Conservation (phyloP, 23 tunicate genomes). For the Diplosoma virens region DNA sequence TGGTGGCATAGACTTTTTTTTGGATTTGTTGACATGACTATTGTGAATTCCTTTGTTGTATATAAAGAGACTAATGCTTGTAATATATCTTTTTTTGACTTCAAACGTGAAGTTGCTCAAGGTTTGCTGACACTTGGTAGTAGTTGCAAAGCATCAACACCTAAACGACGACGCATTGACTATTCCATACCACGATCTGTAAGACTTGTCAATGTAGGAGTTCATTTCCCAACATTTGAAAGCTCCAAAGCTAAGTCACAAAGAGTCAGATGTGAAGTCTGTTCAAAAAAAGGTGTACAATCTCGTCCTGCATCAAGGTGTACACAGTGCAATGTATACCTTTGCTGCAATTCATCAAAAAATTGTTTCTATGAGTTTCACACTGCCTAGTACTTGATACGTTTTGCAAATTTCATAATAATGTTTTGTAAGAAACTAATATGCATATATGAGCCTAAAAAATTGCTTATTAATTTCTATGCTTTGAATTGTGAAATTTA, state of each 20-base stretch:
- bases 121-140: constrained; percentile 18
- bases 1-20: constrained; percentile 29
- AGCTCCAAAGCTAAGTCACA: neutral
- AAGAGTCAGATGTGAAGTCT: constrained; percentile 29
- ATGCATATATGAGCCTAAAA: no score
- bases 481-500: no score
- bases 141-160: no score
- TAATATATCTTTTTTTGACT: neutral
- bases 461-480: no score
- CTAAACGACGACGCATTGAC: neutral
- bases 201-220: neutral
- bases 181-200: neutral
- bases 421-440: no score
- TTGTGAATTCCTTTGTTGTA: constrained; percentile 5
- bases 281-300: neutral
- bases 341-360: constrained; percentile 14
- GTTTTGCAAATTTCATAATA: no score
- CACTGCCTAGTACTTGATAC: no score
- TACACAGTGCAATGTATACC: constrained; percentile 2
- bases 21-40: constrained; percentile 13
- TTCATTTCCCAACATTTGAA: constrained; percentile 1
- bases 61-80: neutral
- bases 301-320: constrained; percentile 1
- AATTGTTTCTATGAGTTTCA: no score
- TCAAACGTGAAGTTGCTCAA: constrained; percentile 5